Conservation (phyloP, 2,797 vertebrate species). For the Leucoraja ocellata region DNA sequence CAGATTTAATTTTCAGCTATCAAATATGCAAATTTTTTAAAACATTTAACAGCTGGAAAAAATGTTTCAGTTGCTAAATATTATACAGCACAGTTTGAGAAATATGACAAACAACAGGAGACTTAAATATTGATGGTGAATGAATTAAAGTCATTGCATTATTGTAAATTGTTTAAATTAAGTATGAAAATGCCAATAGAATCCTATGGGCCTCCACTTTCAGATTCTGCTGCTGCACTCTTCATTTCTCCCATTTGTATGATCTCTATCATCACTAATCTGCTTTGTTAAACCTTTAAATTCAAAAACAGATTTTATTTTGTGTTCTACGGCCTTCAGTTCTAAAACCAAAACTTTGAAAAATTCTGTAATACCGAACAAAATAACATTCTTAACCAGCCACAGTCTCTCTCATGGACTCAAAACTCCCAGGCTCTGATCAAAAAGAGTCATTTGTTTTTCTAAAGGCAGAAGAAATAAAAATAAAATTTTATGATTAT, state of each 20-base stretch:
- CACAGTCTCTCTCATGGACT: not conserved
- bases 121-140: constrained; percentile 14
- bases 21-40: constrained; percentile 25
- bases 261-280: not conserved
- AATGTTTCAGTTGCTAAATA: constrained; percentile 35
- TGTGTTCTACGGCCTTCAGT: not conserved
- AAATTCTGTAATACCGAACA: not conserved
- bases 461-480: not conserved
- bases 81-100: constrained; percentile 35
- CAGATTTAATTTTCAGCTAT: constrained; percentile 26
- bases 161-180: not conserved
- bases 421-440: not conserved
- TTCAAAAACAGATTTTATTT: not conserved
- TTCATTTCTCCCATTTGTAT: not conserved
- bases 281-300: not conserved
- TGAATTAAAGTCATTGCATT: constrained; percentile 13
- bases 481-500: constrained; percentile 37
- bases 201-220: not conserved
- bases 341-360: not conserved
- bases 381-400: not conserved
- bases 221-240: not conserved
- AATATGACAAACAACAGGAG: constrained; percentile 30
- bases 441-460: not conserved
- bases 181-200: not conserved
- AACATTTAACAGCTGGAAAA: constrained; percentile 38